Conservation (phyloP, 2,797 vertebrate genomes). For the Rhinichthys osculus region DNA sequence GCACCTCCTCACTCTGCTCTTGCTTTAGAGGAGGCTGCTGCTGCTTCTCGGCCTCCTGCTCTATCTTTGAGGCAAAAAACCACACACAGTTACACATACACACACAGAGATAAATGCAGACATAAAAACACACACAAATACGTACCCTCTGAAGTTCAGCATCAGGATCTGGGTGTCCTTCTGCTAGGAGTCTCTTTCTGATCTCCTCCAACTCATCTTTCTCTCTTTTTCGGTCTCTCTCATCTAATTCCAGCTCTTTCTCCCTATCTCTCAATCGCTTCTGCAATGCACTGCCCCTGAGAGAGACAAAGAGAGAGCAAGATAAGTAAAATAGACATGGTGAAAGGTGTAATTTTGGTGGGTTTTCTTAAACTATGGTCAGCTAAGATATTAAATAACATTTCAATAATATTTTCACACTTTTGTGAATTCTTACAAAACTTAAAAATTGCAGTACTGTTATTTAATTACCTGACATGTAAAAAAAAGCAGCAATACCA, state of each 20-base stretch:
- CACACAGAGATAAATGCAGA: not conserved
- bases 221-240: slow-evolving; percentile 96
- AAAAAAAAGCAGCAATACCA: not conserved
- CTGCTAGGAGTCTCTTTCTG: slow-evolving; percentile 93
- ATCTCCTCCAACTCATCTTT: slow-evolving; percentile 99
- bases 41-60: slow-evolving; percentile 93
- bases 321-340: not conserved
- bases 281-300: slow-evolving; percentile 97
- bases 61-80: slow-evolving; percentile 83
- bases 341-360: not conserved
- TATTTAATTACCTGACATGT: not conserved
- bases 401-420: not conserved
- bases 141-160: slow-evolving; percentile 96
- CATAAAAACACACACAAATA: not conserved
- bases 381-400: not conserved
- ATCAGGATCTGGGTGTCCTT: slow-evolving; percentile 98
- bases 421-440: not conserved
- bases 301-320: slow-evolving; percentile 47
- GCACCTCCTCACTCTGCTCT: slow-evolving; percentile 87
- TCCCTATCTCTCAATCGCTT: slow-evolving; percentile 95
- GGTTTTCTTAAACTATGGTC: not conserved
- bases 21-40: slow-evolving; percentile 90
- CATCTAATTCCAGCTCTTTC: slow-evolving; percentile 97
- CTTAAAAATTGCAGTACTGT: not conserved
- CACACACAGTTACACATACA: not conserved